Base-by-base conservation (phyloP, 2,888 invertebrate species). In the Chrysolina americana region DNA sequence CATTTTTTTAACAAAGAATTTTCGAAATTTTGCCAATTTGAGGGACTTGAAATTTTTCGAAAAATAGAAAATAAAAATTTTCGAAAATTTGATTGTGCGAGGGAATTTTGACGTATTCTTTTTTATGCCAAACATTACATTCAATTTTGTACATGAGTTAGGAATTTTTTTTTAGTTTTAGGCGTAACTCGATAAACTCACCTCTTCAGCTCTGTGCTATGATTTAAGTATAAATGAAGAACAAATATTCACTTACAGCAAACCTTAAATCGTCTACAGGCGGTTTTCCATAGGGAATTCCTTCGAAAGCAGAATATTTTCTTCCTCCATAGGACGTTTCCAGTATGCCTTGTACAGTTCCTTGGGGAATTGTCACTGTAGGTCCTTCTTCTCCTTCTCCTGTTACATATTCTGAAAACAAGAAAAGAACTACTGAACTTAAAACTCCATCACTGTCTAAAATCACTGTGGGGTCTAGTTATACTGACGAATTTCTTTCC, bases 261-360 rank as follows among this genome's bases (percentile, higher is more conserved):
- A 84, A 84, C 73, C 84, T 74, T 21, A 84, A 62, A 44, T 83
- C 74, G 21, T 78, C 81, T 28, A 83, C 75, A 11, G 84, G 84
- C 21, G 84, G 81, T 78, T 81, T 77, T 0, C 81, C 84, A 65
- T 79, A 84, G 0, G 84, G 84, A 23, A 84, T 83, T 1, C 84
- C 84, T 72, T 84, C 83, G 68, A 84, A 84, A 0, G 83, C 81
- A 10, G 79, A 71, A 71, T 71, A 83, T 10, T 63, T 78, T 36
- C 80, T 77, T 41, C 83, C 83, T 50, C 74, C 66, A 65, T 83
- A 84, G 0, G 84, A 84, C 56, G 70, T 72, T 44, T 76, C 73
- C 9, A 80, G 66, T 15, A 65, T 70, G 5, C 84, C 84, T 50
- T 78, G 71, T 17, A 84, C 71, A 9, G 44, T n/a, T 19, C 84